Evolutionary conservation across 2,797 vertebrate genomes (phyloP), one percentile per base, ranked within the genome.

Genomic region (Ptychadena robeensis): DNA sequence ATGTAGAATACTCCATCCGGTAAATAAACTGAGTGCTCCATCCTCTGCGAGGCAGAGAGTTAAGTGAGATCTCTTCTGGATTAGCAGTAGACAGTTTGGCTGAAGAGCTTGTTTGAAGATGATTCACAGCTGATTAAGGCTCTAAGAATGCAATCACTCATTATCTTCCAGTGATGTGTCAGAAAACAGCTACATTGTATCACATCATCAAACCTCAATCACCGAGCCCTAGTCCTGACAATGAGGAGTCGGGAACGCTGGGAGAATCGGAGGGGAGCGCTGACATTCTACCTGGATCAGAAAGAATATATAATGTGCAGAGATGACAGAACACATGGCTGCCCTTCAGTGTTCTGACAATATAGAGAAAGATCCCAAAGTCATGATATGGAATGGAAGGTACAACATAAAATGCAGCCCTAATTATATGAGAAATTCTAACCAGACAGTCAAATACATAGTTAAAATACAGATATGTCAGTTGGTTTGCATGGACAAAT

Each of bases 111-210:
- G 44, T 70, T 82, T 82, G 73, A 77, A 70, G 73, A 77, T 63
- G 81, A 77, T 77, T 82, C 73, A 77, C 48, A 44, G 81, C 73
- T 77, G 73, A 82, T 82, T 82, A 82, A 82, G 44, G 81, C 73
- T 59, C 80, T 76, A 28, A 77, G 53, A 64, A 64, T 35, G 53
- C 22, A 67, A 71, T 82, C 73, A 27, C 67, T 72, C 66, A 65
- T 82, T 82, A 82, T 59, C 75, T 66, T 77, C 63, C 34, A 30
- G 64, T 44, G 44, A 82, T 68, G 80, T 70, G 65, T 69, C 53
- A 69, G 69, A 72, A 64, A 80, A 82, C 63, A 48, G 73, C 67
- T 71, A 63, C 73, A 78, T 72, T n/a, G 48, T 71, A 61, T 64
- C 73, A 30, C 38, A 32, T 63, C 44, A 72, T 71, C 73, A 73